Evolutionary conservation across 2,797 vertebrate genomes (phyloP), one percentile per base, ranked within the genome.

Genomic region (Galagoides demidoff): DNA sequence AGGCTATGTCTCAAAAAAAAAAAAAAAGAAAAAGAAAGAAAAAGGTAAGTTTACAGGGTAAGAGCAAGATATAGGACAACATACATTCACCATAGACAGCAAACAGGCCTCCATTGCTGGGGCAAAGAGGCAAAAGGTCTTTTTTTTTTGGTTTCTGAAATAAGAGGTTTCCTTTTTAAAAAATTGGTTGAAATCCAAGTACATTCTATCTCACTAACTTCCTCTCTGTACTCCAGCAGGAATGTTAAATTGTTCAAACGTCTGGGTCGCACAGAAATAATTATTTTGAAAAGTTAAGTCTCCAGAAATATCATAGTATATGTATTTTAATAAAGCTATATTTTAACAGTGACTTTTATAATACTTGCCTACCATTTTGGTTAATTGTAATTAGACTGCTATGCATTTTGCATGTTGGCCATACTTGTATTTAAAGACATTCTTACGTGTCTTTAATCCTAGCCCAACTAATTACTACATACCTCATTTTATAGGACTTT

Each of bases 401-500:
- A 59, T 29, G n/a, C 25, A 61, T 79, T 97, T 70, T 79, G 63
- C 29, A 78, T 23, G 29, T 43, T 88, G 79, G 43, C 31, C 79
- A n/a, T 74, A 43, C 31, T 19, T 34, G 68, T 89, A 77, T 95
- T 77, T 96, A 89, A 95, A 90, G 76, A 89, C 83, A 92, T 85
- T 91, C 79, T 92, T 91, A 59, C 14, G 7, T 39, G 52, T 34
- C 83, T 92, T 85, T 96, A 89, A 79, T 92, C 77, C 52, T 43
- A 89, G 55, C 59, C 57, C 83, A 86, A 59, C 29, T 95, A 85
- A 94, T 95, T 66, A 79, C 95, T 22, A 84, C 92, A 94, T 96
- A 89, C 85, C 70, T 89, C 66, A 91, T 59, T 95, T 96, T 91
- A 96, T 29, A 78, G 92, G 74, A 17, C 70, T 95, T 95, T 96